phyloP scores from a whole-genome alignment of 1,140 invertebrate genomes.

The Drosophila triauraria region DNA sequence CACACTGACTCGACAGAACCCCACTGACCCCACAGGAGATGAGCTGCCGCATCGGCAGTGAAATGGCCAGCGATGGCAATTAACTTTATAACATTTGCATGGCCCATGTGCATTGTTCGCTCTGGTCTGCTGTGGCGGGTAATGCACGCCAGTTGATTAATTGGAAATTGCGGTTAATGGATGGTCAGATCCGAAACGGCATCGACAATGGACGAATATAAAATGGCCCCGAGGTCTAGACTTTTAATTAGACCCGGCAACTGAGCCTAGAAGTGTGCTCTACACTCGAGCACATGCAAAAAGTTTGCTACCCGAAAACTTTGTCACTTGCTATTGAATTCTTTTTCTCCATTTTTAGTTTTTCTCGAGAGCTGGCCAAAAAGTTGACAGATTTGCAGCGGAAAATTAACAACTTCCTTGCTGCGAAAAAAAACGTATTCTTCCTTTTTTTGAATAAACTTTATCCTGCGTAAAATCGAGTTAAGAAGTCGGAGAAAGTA shows the following conservation, averaged over 20 bases:
- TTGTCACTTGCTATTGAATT: slow-evolving; percentile 70
- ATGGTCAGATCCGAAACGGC: slow-evolving; percentile 51
- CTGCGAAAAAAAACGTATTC: slow-evolving; percentile 26
- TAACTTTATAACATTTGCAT: slow-evolving; percentile 81
- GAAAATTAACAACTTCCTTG: slow-evolving; percentile 79
- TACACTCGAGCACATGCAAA: slow-evolving; percentile 53
- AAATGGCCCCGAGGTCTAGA: slow-evolving; percentile 61
- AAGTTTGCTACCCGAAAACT: slow-evolving; percentile 51
- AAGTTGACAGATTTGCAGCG: slow-evolving; percentile 81
- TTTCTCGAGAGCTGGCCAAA: slow-evolving; percentile 28
- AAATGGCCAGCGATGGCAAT: slow-evolving; percentile 69
- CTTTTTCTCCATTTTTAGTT: slow-evolving; percentile 14
- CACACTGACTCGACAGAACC: no score
- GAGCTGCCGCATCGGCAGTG: slow-evolving; percentile 5
- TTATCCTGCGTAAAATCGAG: slow-evolving; percentile 74
- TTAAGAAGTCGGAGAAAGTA: slow-evolving; percentile 76
- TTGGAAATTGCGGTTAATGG: slow-evolving; percentile 80
- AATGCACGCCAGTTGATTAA: slow-evolving; percentile 76
- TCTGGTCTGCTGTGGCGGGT: slow-evolving; percentile 36
- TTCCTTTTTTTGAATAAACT: slow-evolving; percentile 50
- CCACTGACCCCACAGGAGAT: not conserved
- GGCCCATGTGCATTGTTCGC: slow-evolving; percentile 56
- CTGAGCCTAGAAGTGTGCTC: slow-evolving; percentile 49
- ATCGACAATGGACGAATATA: slow-evolving; percentile 32
- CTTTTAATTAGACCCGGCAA: slow-evolving; percentile 72